Base-by-base conservation (phyloP, 1,140 invertebrate species). In the Archivesica marissinica region DNA sequence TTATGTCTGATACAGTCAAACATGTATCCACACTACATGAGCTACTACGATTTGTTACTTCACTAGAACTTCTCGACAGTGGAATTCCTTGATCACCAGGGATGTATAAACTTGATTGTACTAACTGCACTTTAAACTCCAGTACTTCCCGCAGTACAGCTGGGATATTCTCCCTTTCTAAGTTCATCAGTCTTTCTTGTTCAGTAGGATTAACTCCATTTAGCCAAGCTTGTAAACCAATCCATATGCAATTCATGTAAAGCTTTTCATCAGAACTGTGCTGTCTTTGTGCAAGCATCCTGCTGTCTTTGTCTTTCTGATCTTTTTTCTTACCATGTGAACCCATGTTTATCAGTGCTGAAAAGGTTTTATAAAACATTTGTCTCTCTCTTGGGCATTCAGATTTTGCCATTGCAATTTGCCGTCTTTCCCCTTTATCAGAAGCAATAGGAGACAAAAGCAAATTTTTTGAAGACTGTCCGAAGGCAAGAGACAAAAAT, bases 221-320 rank as follows among this genome's bases (percentile, higher is more conserved):
- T 66, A 97, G 95, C 94, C 96, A 96, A 0, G 97, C 97, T 91
- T 97, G 97, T 41, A 98, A 94, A 94, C 98, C 97, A 86, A 98
- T 91, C 98, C 98, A 98, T 81, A 98, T 96, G 85, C 97, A 94
- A 94, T 98, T 97, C 93, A 97, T 97, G 11, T 97, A 98, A 56
- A 97, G 93, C 66, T 96, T 95, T 91, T 98, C 97, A 92, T 98
- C 97, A 85, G 95, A 95, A 87, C 97, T 97, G 89, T 97, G 95
- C 95, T 97, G 95, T 30, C 93, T 80, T 38, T 54, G 90, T 90
- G 76, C 89, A 88, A 61, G 86, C 79, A 59, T 85, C 76, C 80
- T 80, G 33, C 77, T 80, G 35, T 92, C 92, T 74, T 92, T 93
- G 54, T 92, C 91, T 68, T 96, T 96, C 1, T 94, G 82, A 23